Base-by-base conservation (phyloP, 2,888 invertebrate genomes). In the Drosophila incognita region DNA sequence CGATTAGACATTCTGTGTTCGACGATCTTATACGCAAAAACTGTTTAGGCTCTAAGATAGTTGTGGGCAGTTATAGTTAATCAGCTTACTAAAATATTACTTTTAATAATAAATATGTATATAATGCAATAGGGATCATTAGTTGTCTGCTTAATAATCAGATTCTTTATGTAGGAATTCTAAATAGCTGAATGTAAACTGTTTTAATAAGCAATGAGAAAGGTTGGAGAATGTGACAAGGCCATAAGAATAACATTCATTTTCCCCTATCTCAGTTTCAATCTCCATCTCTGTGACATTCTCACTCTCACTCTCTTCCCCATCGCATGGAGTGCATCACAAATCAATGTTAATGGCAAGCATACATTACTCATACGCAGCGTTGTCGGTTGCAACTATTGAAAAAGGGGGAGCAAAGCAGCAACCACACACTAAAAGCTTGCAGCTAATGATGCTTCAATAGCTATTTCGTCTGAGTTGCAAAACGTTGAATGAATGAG, bases 391-490 rank as follows among this genome's bases (percentile, higher is more conserved):
- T 71, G 62, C 36, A 64, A 48, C 60, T 54, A 42, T 56, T 49
- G 53, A 31, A 33, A 5, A 21, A 1, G 54, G 18, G 24, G 7
- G n/a, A 13, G 36, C 13, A 31, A 8, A 18, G 6, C 11, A 10
- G 24, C 7, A 38, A 31, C n/a, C 42, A 46, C 59, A 21, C 31
- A 54, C 67, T 74, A 74, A 76, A 73, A 87, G 86, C 88, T 78
- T 77, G 82, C 82, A 89, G 87, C 87, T 87, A 87, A 87, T 88
- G 87, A 84, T 84, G 81, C 87, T 88, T 87, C 87, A 87, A 87
- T 89, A 73, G 79, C 79, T 80, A 81, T 74, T 86, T 74, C 87
- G 81, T 84, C 72, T 70, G 81, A 85, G 88, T 77, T 87, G 88
- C 85, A 83, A 86, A 86, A 87, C 79, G 85, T 85, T 83, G 86